Conservation (phyloP, 2,797 vertebrate genomes). For the Psittacula echo region DNA sequence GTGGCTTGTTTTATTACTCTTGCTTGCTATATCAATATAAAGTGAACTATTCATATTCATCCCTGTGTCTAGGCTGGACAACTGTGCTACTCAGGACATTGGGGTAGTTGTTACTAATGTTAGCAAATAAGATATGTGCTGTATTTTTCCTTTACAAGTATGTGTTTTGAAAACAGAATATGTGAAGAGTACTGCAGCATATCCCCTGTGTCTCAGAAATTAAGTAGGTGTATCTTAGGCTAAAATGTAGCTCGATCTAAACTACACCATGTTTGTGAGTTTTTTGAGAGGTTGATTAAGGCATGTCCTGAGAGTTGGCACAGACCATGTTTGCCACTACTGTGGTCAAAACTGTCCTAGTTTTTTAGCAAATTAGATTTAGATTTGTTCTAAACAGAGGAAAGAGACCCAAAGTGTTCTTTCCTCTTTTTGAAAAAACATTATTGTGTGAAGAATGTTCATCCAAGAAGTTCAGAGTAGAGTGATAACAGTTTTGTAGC, state of each 20-base stretch:
- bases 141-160: not conserved
- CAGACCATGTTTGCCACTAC: not conserved
- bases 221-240: not conserved
- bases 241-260: not conserved
- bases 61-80: not conserved
- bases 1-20: not conserved
- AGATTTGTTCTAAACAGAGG: not conserved
- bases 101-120: not conserved
- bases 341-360: not conserved
- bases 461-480: not conserved
- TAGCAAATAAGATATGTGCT: not conserved
- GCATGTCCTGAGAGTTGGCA: not conserved
- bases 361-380: not conserved
- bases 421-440: too few species aligned
- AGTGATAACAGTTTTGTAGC: not conserved
- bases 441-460: too few species aligned
- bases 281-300: not conserved
- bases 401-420: not conserved
- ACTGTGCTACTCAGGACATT: not conserved
- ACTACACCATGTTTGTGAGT: rapidly evolving
- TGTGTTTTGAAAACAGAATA: not conserved
- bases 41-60: not conserved
- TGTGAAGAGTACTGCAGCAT: not conserved
- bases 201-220: not conserved
- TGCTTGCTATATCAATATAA: not conserved